phyloP scores from a whole-genome alignment of 2,113 vertebrate species.

The Gnathonemus longibarbis region DNA sequence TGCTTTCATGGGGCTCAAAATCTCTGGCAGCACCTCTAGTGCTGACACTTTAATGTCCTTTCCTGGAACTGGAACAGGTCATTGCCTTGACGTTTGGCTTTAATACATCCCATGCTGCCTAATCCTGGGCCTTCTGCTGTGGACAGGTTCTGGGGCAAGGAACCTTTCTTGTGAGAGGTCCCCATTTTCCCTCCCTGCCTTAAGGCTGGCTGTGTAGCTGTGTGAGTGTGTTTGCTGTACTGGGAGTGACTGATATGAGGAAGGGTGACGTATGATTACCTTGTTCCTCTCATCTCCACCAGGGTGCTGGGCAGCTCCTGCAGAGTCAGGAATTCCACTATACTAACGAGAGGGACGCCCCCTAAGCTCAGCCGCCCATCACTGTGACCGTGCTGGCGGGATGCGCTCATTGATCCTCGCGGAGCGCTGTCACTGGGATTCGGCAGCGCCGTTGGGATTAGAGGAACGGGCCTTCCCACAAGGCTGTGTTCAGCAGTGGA shows the following conservation, averaged over 20 bases:
- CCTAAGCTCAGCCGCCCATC: background rate
- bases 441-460: background rate
- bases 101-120: constrained; percentile 55
- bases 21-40: background rate
- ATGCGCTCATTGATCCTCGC: background rate
- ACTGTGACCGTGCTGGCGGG: background rate
- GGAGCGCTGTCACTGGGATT: background rate
- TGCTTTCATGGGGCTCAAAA: background rate
- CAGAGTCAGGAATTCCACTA: background rate
- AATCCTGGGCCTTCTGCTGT: constrained; percentile 43
- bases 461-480: background rate
- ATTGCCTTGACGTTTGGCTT: constrained; percentile 48
- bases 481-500: background rate
- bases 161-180: background rate
- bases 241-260: background rate
- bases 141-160: constrained; percentile 35
- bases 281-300: constrained; percentile 2
- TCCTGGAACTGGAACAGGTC: constrained; percentile 43
- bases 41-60: background rate
- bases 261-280: background rate
- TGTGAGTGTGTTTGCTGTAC: background rate
- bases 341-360: background rate
- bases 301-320: background rate
- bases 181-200: background rate
- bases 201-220: background rate